These are phyloP conservation scores for Parambassis ranga DNA, from an alignment of 2,797 vertebrate genomes.

Conservation along the genomic window DNA sequence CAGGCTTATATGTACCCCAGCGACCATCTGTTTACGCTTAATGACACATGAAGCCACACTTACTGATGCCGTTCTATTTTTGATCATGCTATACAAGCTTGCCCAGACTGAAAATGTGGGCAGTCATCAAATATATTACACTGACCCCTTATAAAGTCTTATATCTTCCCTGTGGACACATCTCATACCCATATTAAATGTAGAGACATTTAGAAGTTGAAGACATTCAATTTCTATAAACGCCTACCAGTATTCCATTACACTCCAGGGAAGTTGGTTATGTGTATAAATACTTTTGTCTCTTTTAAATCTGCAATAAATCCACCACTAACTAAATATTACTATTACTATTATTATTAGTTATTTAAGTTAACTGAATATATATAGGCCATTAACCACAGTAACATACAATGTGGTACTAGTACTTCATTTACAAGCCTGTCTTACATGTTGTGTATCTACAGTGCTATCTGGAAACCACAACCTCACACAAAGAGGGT, in stretches of 20 bases:
- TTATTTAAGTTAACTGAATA: too few species aligned
- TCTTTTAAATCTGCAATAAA: too few species aligned
- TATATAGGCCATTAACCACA: too few species aligned
- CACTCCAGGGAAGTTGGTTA: not conserved
- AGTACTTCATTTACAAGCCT: too few species aligned
- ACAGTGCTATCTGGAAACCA: too few species aligned
- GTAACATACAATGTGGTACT: too few species aligned
- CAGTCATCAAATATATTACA: conserved; percentile 43
- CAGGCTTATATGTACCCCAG: conserved; percentile 5
- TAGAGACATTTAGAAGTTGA: not conserved
- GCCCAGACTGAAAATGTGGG: conserved; percentile 18
- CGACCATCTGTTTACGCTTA: conserved; percentile 14
- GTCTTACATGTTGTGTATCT: too few species aligned
- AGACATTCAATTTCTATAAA: conserved; percentile 10
- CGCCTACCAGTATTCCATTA: not conserved
- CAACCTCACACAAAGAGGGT: too few species aligned
- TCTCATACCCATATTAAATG: not conserved
- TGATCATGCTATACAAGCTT: conserved; percentile 11
- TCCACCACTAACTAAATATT: too few species aligned
- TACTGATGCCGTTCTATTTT: conserved; percentile 49
- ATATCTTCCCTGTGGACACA: conserved; percentile 33
- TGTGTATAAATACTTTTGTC: not conserved
- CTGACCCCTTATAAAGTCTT: conserved; percentile 20
- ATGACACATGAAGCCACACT: conserved; percentile 18
- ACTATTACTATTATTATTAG: too few species aligned